Evolutionary conservation across 2,797 vertebrate species (phyloP).

Genomic region (Poecilia gillii): DNA sequence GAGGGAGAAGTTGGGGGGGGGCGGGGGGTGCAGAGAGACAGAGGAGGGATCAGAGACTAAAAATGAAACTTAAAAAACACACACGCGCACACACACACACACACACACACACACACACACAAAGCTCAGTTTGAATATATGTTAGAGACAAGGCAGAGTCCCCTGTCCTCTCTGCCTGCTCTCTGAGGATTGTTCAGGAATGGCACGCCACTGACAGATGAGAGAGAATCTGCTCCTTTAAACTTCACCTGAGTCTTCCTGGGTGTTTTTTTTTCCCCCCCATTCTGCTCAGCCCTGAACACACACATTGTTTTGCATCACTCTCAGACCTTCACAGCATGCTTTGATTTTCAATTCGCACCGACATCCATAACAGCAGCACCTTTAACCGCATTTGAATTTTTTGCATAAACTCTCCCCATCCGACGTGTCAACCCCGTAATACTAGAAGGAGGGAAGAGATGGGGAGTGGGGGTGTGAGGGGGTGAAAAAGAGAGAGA

Average conservation of each 20-base stretch:
- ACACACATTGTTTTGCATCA: conserved; percentile 45
- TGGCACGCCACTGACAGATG: conserved; percentile 71
- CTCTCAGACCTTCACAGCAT: conserved; percentile 50
- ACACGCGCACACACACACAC: conserved; percentile 38
- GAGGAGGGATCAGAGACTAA: conserved; percentile 57
- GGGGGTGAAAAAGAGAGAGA: conserved; percentile 13
- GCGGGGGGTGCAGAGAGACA: conserved; percentile 12
- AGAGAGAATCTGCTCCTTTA: conserved; percentile 63
- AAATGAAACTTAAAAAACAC: conserved; percentile 77
- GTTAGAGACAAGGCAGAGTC: conserved; percentile 63
- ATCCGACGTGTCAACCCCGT: conserved; percentile 61
- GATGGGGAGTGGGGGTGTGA: background rate
- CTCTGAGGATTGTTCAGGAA: conserved; percentile 53
- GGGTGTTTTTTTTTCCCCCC: background rate
- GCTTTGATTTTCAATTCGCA: conserved; percentile 64
- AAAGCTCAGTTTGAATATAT: conserved; percentile 70
- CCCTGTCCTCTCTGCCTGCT: conserved; percentile 55
- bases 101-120: conserved; percentile 20
- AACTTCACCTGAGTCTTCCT: conserved; percentile 71
- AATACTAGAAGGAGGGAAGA: conserved; percentile 55
- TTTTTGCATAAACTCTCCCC: conserved; percentile 63
- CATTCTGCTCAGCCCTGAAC: conserved; percentile 56
- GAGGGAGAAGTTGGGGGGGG: conserved; percentile 18
- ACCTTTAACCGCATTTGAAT: conserved; percentile 72
- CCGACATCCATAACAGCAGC: conserved; percentile 54